Evolutionary conservation across 1,140 invertebrate genomes (phyloP).

Genomic region (Camponotus vicinus): DNA sequence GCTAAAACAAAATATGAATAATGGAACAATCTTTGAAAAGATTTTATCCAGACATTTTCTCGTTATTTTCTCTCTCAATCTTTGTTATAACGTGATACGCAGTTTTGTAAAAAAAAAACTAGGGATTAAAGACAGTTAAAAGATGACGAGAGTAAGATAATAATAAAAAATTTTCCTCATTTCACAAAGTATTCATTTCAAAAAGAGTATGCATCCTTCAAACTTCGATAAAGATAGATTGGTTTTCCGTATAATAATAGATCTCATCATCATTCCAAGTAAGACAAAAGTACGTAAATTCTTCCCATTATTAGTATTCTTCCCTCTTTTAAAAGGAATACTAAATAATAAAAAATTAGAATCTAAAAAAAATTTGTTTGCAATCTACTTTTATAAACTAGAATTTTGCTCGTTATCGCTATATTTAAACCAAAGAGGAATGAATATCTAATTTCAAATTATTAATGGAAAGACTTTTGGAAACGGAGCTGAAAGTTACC

Average conservation of each 20-base stretch:
- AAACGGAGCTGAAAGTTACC: slow-evolving; percentile 25
- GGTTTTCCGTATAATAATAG: neutral
- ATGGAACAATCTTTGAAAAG: slow-evolving; percentile 27
- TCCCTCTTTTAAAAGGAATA: neutral
- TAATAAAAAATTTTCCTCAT: neutral
- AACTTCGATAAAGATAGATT: neutral
- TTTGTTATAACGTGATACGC: slow-evolving; percentile 14
- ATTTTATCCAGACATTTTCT: slow-evolving; percentile 13
- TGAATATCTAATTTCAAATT: slow-evolving; percentile 3
- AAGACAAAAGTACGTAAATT: neutral
- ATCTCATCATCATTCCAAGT: neutral
- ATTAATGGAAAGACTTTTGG: slow-evolving; percentile 18
- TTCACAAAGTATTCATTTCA: neutral
- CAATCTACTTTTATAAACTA: neutral
- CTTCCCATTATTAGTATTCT: neutral
- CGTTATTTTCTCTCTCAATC: slow-evolving; percentile 25
- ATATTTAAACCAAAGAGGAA: slow-evolving; percentile 13
- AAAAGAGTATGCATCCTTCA: neutral
- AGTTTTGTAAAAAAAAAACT: slow-evolving; percentile 15
- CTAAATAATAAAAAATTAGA: too few species aligned
- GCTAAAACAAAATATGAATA: slow-evolving; percentile 40
- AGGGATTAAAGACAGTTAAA: neutral
- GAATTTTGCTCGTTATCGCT: neutral
- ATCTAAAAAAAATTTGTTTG: too few species aligned
- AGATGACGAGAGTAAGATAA: neutral